Base-by-base conservation (phyloP, 2,888 invertebrate species). In the Salpingus planirostris region DNA sequence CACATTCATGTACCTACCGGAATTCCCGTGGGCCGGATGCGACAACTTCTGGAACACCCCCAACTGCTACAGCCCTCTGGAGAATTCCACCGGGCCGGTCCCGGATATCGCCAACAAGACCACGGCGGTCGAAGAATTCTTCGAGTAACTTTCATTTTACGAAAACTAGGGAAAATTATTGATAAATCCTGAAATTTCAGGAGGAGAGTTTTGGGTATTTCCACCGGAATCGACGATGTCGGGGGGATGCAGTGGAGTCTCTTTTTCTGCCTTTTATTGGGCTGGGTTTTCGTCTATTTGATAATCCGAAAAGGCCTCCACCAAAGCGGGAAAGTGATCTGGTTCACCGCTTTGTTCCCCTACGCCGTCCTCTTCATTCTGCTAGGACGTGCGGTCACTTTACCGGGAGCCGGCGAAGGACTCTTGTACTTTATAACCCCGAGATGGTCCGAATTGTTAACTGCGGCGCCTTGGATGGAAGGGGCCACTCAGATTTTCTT, bases 401-500 rank as follows among this genome's bases (percentile, higher is more conserved):
- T 83, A 41, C 71, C 75, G 2, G 83, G 83, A 5, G 78, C 82
- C 2, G 56, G 54, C 2, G 66, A 68, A 14, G 83, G 83, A 10
- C 69, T 83, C 18, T 57, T 69, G 33, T 81, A 76, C 59, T 81
- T 80, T 60, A 62, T 83, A 36, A 78, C 73, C 3, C 82, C 82
- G 2, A 63, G 69, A 30, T 72, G 73, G 72, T 63, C 67, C 35
- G 65, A 67, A 46, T 59, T 74, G 10, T 52, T 68, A 22, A 65
- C 59, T 6, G 66, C 73, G 1, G 69, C 66, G 15, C 73, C 73
- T 7, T 84, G 83, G 83, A 78, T 81, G 49, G 82, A 84, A 50
- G 83, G 82, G 0, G 80, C 80, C 1, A 79, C 80, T 2, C 82
- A 84, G 59, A 80, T 83, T 43, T 83, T 84, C 65, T 84, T 83